A percentile compares a stretch with the other conserved stretches of the same genome.
Conservation (phyloP, 2,888 invertebrate genomes). For the Allophyes oxyacanthae region DNA sequence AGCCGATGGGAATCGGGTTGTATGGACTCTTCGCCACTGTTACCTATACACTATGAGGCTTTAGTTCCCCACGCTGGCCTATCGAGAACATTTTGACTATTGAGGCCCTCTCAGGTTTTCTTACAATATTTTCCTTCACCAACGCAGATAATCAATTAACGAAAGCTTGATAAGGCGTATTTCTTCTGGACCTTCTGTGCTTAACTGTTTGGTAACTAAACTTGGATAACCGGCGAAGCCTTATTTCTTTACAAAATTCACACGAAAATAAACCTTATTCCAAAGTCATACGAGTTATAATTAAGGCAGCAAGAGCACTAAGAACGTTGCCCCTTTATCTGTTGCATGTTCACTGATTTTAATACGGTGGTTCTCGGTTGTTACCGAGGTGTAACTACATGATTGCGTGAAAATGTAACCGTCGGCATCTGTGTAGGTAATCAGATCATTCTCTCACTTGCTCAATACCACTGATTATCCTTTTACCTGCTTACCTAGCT, state of each 20-base stretch:
- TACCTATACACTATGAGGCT: too few species aligned
- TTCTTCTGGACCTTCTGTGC: constrained; percentile 23
- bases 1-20: too few species aligned
- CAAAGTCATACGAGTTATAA: constrained; percentile 4
- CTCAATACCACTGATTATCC: neutral
- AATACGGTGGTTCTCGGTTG: constrained; percentile 36
- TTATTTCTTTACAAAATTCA: constrained; percentile 13
- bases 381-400: constrained; percentile 44
- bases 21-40: too few species aligned
- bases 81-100: too few species aligned
- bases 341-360: constrained; percentile 44
- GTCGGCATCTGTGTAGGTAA: constrained; percentile 17
- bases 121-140: too few species aligned
- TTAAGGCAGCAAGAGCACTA: constrained; percentile 2
- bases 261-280: constrained; percentile 12
- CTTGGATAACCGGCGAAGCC: constrained; percentile 28
- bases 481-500: too few species aligned
- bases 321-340: constrained; percentile 22
- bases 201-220: constrained; percentile 14
- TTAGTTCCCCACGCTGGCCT: too few species aligned
- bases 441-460: constrained; percentile 12
- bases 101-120: too few species aligned
- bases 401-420: constrained; percentile 43
- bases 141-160: too few species aligned
- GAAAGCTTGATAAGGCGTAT: too few species aligned